Base-by-base conservation (phyloP, 2,888 invertebrate species). In the Yponomeuta cagnagella region DNA sequence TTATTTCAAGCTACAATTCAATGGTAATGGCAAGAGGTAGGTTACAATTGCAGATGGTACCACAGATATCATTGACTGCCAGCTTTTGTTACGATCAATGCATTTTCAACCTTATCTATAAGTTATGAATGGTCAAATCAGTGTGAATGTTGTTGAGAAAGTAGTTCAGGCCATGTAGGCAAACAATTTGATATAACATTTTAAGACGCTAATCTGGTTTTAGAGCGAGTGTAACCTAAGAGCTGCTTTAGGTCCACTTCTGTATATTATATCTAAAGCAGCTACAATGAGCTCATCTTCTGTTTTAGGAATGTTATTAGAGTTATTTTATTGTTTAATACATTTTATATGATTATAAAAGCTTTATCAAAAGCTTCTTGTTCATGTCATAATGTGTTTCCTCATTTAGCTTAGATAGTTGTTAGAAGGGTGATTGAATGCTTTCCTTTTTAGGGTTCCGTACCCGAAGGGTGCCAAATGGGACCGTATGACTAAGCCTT, bases 1-100 rank as follows among this genome's bases (percentile, higher is more conserved):
- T 75, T 75, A 77, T 74, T 75, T 73, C 73, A 76, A 76, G 75
- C 77, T 77, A 77, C 77, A 76, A 80, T 79, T 80, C 79, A 79
- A 80, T 79, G 80, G 76, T 78, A 77, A 79, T 78, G 43, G 75
- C 74, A 71, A 73, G 72, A 75, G 74, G 52, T 75, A 75, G 75
- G 68, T 64, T 48, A 69, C 67, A 67, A 33, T 12, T 37, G 37
- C 70, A 63, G 69, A 66, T 68, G 43, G 66, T n/a, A 48, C 70
- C 10, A 43, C 66, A 30, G 58, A 65, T 68, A 64, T 48, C 70
- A 68, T 70, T 31, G 33, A 43, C 48, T 69, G 31, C 66, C 23
- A 66, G 48, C 48, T 58, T 43, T 63, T 43, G 30, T 37, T 31
- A 12, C 63, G 43, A 67, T 67, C 67, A 58, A 10, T 37, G 48